Conservation (phyloP, 2,797 vertebrate genomes). For the Centropyge bicolor region DNA sequence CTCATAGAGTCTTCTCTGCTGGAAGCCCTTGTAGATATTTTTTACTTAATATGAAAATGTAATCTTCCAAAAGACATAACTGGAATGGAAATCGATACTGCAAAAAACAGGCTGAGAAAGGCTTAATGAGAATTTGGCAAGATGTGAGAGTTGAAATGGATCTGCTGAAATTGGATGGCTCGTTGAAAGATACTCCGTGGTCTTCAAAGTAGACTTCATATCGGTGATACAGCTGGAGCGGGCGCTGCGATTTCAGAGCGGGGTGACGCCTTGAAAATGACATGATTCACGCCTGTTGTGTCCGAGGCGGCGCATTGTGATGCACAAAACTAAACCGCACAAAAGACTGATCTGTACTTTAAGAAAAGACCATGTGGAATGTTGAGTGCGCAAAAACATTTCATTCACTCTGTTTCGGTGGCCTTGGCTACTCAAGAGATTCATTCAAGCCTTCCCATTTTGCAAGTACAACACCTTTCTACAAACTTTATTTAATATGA, state of each 20-base stretch:
- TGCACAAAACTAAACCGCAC: conserved; percentile 10
- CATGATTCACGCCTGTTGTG: conserved; percentile 15
- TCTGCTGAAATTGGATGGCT: conserved; percentile 69
- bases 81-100: conserved; percentile 78
- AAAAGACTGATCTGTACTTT: conserved; percentile 1
- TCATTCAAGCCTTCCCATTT: conserved; percentile 42
- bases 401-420: conserved; percentile 28
- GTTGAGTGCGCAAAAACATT: conserved; percentile 6
- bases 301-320: not conserved
- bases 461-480: conserved; percentile 28
- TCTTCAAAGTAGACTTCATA: conserved; percentile 48
- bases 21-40: conserved; percentile 55
- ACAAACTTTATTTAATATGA: conserved; percentile 64
- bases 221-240: conserved; percentile 32
- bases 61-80: conserved; percentile 76
- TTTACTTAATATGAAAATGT: conserved; percentile 82
- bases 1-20: not conserved
- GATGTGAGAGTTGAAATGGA: conserved; percentile 71
- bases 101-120: conserved; percentile 70
- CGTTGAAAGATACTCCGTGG: conserved; percentile 40
- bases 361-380: conserved; percentile 13
- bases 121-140: conserved; percentile 73
- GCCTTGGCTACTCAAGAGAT: conserved; percentile 45
- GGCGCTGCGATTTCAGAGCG: conserved; percentile 3
- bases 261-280: conserved; percentile 31